These are phyloP conservation scores for Sebastiscus albofasciatus DNA, from an alignment of 2,797 vertebrate species.

Conservation along the genomic window DNA sequence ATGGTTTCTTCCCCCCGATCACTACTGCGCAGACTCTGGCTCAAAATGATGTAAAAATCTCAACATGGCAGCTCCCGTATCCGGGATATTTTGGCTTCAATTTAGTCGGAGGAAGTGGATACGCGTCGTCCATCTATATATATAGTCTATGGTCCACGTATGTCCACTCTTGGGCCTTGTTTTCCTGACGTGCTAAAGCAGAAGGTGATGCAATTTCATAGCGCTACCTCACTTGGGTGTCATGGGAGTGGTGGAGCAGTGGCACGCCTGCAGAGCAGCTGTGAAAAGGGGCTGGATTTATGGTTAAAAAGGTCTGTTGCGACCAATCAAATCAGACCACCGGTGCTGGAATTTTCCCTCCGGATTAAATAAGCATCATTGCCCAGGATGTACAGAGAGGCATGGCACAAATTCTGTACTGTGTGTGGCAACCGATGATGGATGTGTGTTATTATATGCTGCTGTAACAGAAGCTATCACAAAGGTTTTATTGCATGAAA, in stretches of 20 bases:
- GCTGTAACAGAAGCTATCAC: not conserved
- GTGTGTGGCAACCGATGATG: not conserved
- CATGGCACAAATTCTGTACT: not conserved
- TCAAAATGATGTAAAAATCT: accelerated
- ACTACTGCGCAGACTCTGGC: too few relatives aligned
- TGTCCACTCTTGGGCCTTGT: not conserved
- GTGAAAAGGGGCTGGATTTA: too few relatives aligned
- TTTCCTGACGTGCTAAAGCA: not conserved
- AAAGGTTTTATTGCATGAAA: not conserved
- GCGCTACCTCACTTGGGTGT: too few relatives aligned
- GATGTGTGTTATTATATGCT: not conserved
- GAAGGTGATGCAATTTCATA: not conserved
- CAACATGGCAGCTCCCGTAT: accelerated
- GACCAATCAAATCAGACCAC: not conserved
- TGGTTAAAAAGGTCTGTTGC: not conserved
- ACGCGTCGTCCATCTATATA: not conserved
- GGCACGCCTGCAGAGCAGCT: not conserved
- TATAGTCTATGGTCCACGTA: not conserved
- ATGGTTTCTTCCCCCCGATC: accelerated
- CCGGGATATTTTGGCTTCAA: too few relatives aligned
- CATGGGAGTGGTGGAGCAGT: not conserved
- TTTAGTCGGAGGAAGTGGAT: accelerated
- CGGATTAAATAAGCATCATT: not conserved
- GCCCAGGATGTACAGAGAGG: not conserved
- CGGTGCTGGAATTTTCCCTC: not conserved